A percentile compares a stretch with the other conserved stretches of the same genome.
Conservation (phyloP, 1,140 invertebrate species). For the Micrasema longulum region DNA sequence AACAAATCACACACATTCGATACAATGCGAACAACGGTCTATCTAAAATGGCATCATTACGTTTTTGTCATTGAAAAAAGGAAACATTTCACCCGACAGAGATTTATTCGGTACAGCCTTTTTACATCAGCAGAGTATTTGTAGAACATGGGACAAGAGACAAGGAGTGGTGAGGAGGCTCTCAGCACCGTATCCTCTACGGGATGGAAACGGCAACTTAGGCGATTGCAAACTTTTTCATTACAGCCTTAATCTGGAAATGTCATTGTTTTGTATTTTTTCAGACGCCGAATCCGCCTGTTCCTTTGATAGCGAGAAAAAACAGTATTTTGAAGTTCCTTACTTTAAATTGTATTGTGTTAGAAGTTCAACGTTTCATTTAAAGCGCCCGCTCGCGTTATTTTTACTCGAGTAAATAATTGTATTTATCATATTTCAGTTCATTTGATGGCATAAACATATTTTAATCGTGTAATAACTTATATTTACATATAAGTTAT, state of each 20-base stretch:
- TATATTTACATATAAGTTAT: too few relatives aligned
- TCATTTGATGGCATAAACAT: too few relatives aligned
- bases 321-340: slow-evolving; percentile 13
- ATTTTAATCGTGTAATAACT: too few relatives aligned
- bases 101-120: slow-evolving; percentile 41
- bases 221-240: slow-evolving; percentile 38
- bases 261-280: slow-evolving; percentile 41
- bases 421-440: neutral
- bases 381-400: neutral
- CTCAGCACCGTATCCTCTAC: slow-evolving; percentile 16
- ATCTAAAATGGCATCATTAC: slow-evolving; percentile 36
- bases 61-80: slow-evolving; percentile 39
- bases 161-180: neutral
- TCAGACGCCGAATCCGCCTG: slow-evolving; percentile 2
- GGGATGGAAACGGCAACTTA: slow-evolving; percentile 9
- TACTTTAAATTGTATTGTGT: slow-evolving; percentile 14
- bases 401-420: neutral
- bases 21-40: slow-evolving; percentile 31
- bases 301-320: slow-evolving; percentile 9
- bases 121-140: slow-evolving; percentile 39
- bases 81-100: slow-evolving; percentile 36
- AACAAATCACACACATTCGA: slow-evolving; percentile 36
- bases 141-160: too few relatives aligned
- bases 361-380: neutral
- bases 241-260: slow-evolving; percentile 39